Evolutionary conservation across 2,888 invertebrate genomes (phyloP), one percentile per base, ranked within the genome.

Genomic region (Tachystola acroxantha): DNA sequence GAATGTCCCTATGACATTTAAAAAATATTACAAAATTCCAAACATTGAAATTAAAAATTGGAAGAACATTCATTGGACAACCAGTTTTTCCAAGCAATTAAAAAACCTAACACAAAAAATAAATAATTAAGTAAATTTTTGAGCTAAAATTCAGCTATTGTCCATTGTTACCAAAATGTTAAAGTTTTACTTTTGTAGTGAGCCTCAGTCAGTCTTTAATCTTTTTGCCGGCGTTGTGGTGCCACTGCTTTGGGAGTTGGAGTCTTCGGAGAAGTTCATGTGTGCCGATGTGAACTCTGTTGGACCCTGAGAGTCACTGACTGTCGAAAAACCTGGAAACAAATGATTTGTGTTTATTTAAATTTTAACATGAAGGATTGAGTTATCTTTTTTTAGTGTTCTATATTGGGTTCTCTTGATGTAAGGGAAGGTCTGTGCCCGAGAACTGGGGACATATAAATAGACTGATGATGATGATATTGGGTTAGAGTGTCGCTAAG

Each of bases 211-310:
- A 62, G 93, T 91, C 89, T 94, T 95, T 79, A 94, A 84, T 66
- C 94, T 89, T 72, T 95, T 95, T 7, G 93, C 91, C 3, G 91
- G 89, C 10, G 87, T 86, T 40, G 78, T 81, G 36, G 92, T 91
- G 60, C 95, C 95, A 65, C 94, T 95, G 59, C 94, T 93, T 74
- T 95, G 95, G 0, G 95, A 96, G 81, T 96, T 96, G 7, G 96
- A 96, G 70, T 96, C 96, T 76, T 96, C 96, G 0, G 95, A 96
- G 73, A 96, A 96, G 48, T 94, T 94, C 88, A 95, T 90, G 63
- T 94, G 93, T 11, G 92, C 90, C n/a, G 95, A 94, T 40, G 94
- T 94, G 62, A 93, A 94, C 48, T 96, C 95, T 16, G 94, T 94
- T 1, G 95, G 92, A 10, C 95, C 96, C 78, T 96, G 96, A 1